Evolutionary conservation across 2,113 vertebrate species (phyloP), one percentile per base, ranked within the genome.

Genomic region (Datnioides undecimradiatus): DNA sequence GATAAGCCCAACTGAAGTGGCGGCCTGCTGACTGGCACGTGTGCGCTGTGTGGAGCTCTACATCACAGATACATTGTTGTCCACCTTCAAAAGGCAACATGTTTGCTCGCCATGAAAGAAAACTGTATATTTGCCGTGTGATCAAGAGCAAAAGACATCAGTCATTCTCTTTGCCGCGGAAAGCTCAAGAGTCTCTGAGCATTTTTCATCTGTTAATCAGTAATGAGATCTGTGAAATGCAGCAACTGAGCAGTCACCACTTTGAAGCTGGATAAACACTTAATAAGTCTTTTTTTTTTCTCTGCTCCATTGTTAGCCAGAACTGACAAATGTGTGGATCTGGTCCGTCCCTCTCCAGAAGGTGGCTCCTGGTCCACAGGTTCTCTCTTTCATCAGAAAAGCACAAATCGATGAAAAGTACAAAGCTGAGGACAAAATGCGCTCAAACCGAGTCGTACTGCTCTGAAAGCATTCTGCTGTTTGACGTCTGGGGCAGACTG

Each of bases 141-240:
- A 84, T 63, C 79, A 74, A 78, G 55, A 80, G 60, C 52, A 68
- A 75, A 36, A 31, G 66, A 48, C 55, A 77, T 76, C 48, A 75
- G 57, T 55, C 31, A 31, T 65, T 71, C n/a, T 90, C 75, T 81
- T 89, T 84, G 48, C 73, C 75, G 78, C 60, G 81, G 80, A 90
- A 87, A 83, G 73, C 83, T 84, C 73, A 54, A 73, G 31, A 62
- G 58, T 67, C 21, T 27, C 40, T 4, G 29, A 57, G 55, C 57
- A 58, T 81, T 71, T 76, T 73, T 76, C 73, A 82, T 27, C 23
- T 11, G 88, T 93, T 93, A 93, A 92, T 93, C 86, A 91, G 84
- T 93, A 88, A 92, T 67, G 66, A 59, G 55, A 72, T 64, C 29
- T 83, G 36, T 75, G 62, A 76, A 86, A 86, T 85, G 78, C 79